Conservation (phyloP, 1,140 invertebrate genomes). For the Leptonema lineaticorne region DNA sequence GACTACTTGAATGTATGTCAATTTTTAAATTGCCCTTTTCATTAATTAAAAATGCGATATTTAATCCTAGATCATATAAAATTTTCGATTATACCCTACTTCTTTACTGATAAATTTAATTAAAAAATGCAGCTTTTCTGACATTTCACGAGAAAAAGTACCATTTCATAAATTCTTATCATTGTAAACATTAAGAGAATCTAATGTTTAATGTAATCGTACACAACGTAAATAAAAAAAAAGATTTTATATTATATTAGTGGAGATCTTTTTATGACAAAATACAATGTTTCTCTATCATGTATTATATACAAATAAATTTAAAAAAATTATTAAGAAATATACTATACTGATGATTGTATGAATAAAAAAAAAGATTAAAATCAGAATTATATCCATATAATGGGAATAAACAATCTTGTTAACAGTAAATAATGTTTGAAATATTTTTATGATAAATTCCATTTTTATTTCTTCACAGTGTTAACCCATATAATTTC, state of each 20-base stretch:
- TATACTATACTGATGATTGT: conserved; percentile 9
- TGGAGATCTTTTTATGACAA: conserved; percentile 13
- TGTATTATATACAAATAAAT: conserved; percentile 15
- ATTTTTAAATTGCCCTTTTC: background rate
- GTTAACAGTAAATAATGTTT: conserved; percentile 13
- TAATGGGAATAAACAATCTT: conserved; percentile 18
- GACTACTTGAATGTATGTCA: conserved; percentile 7
- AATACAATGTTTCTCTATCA: conserved; percentile 17
- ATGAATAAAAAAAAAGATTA: conserved; percentile 2
- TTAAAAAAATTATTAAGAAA: background rate
- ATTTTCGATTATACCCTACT: background rate
- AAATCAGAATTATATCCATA: conserved; percentile 14
- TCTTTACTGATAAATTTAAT: background rate
- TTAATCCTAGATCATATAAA: background rate
- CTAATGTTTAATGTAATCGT: no score
- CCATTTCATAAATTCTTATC: background rate
- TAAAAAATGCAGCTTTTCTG: no score
- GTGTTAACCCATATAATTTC: conserved; percentile 1
- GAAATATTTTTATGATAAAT: conserved; percentile 8
- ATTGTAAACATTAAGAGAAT: background rate
- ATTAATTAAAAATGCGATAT: background rate
- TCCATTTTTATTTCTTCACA: conserved; percentile 6
- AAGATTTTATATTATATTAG: background rate
- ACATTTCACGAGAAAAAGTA: background rate
- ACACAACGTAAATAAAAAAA: no score